Evolutionary conservation across 2,888 invertebrate genomes (phyloP), one percentile per base, ranked within the genome.

Genomic region (Hypercompe scribonia): DNA sequence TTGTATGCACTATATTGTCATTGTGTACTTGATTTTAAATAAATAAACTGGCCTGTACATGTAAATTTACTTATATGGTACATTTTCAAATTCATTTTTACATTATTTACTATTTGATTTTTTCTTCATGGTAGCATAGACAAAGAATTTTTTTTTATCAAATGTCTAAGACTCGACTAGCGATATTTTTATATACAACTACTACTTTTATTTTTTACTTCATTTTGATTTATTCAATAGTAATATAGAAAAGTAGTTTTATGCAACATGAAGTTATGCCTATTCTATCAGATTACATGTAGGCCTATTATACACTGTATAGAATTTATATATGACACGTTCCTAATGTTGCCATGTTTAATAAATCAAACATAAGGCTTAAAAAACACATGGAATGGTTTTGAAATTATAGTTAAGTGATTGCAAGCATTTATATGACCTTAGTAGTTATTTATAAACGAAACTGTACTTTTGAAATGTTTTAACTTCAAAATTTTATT

Each of bases 1-100:
- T 77, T 79, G 63, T 81, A 83, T 84, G 79, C 78, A 84, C 83
- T 84, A 84, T 84, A 84, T 84, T 84, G 83, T 84, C 83, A 79
- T 80, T 83, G 70, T 82, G 78, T 84, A 84, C 81, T 84, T 82
- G 75, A 74, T 77, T 77, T 68, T 67, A 65, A 42, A 70, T 69
- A 76, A 66, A 65, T 63, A 73, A 78, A 81, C 81, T 78, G 78
- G 72, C 80, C 71, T 67, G 78, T 81, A 83, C 76, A 82, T 71
- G 78, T 80, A 80, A 74, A 82, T 70, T 70, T 73, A 77, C 70
- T 65, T 36, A 65, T 69, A 42, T 28, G 28, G 61, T 83, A 79
- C 68, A 75, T 63, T 71, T 65, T 76, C 50, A 24, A 13, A 73
- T 72, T 65, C n/a, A 46, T 46, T 71, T 74, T 61, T 68, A 71